Evolutionary conservation across 2,888 invertebrate species (phyloP).

Genomic region (Scelioninae gen. 2): DNA sequence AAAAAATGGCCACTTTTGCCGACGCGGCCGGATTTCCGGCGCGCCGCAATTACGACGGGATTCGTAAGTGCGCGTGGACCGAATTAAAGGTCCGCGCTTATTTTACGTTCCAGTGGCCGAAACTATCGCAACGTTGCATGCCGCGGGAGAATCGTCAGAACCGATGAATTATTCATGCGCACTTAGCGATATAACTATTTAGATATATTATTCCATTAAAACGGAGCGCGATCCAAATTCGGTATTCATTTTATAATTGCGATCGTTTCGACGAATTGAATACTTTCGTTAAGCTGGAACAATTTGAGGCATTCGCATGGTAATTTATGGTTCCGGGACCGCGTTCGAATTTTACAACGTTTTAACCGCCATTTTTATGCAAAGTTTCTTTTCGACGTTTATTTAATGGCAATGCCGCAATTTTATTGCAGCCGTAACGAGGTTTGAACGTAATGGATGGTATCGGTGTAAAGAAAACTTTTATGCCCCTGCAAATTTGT

Average conservation of each 20-base stretch:
- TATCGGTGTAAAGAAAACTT: neutral
- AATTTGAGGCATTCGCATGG: neutral
- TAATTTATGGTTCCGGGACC: constrained; percentile 9
- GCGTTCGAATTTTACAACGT: constrained; percentile 5
- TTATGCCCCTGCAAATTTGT: constrained; percentile 9
- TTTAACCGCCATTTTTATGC: neutral
- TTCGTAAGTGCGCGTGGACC: constrained; percentile 5
- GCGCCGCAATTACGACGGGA: constrained; percentile 11
- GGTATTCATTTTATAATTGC: constrained; percentile 41
- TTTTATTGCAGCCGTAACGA: constrained; percentile 7
- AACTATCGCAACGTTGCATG: constrained; percentile 45
- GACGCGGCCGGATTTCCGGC: no score
- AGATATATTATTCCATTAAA: constrained; percentile 50
- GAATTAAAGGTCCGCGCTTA: constrained; percentile 34
- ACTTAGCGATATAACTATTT: constrained; percentile 41
- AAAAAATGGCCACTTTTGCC: constrained; percentile 20
- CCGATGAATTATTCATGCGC: constrained; percentile 47
- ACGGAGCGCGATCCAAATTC: constrained; percentile 22
- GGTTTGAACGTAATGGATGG: neutral
- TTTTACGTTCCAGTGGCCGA: constrained; percentile 45
- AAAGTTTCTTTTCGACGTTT: constrained; percentile 12
- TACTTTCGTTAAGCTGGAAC: neutral
- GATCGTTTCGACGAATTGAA: constrained; percentile 26
- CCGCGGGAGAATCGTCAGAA: constrained; percentile 41
- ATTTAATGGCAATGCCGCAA: constrained; percentile 2